Base-by-base conservation (phyloP, 92 coral and sea anemone genomes). In the Epizoanthus scotinus region DNA sequence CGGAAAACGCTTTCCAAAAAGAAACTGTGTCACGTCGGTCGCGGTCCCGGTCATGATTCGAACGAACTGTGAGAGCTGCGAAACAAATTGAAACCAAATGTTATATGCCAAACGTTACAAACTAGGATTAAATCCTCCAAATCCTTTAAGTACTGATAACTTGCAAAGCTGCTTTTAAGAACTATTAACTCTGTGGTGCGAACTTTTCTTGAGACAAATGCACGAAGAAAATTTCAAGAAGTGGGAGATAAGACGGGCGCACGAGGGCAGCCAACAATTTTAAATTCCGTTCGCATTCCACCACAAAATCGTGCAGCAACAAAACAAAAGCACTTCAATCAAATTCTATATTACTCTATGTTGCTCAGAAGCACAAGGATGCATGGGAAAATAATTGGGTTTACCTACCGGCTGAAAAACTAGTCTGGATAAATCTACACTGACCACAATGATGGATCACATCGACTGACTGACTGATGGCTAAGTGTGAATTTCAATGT, bases 1-100 rank as follows among this genome's bases (percentile, higher is more conserved):
- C 0, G 88, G 92, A 36, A 87, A 96, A 19, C 97, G 40, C 27
- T 85, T 90, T 18, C 99, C 99, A 4, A 89, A 89, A 4, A 96
- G 69, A 55, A 78, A 96, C 5, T 97, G 91, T 2, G 91, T 68
- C 17, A 61, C 79, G 54, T 91, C 92, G 44, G 88, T 86, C 79
- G 13, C 52, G 28, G 83, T 80, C 82, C 28, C 12, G 69, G 20
- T 27, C 2, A 47, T 47, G 52, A 10, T 47, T 15, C 7, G 15
- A 13, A 63, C 13, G 17, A 63, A 1, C 44, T 75, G 54, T 67
- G 40, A 34, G 40, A 34, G 40, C 40, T 75, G 81, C 49, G 14
- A 75, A 38, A 36, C 52, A 47, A 47, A 64, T 64, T 64, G 70
- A 38, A 28, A 29, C 69, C 24, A 28, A 63, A 63, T 63, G 69